Base-by-base conservation (phyloP, 2,888 invertebrate species). In the Thyatira batis region DNA sequence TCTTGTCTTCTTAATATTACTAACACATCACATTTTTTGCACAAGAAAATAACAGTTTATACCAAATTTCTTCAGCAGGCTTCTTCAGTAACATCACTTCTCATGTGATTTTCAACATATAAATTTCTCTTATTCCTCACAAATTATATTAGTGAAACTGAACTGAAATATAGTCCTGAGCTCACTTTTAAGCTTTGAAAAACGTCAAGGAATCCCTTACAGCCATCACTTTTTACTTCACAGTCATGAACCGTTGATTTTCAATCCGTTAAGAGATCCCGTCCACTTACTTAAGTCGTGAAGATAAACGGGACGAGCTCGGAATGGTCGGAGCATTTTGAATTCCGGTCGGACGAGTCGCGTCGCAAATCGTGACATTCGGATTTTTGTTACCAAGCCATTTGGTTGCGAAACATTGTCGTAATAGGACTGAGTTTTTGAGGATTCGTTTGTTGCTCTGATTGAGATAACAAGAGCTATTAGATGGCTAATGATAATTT, bases 271-370 rank as follows among this genome's bases (percentile, higher is more conserved):
- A 57, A 61, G 65, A 70, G 58, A 73, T 70, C 70, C 70, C 63
- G 68, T 65, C 57, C 61, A 70, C 65, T 70, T 67, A 67, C 68
- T 70, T 72, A 67, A 70, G 65, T 64, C 70, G 68, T 70, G 68
- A 65, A 70, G 70, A 70, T 70, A 70, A 70, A 67, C 58, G 58
- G 49, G 59, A 65, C 50, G 67, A 70, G 58, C 49, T 59, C 68
- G 60, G 55, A 65, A 72, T 58, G 59, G 63, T 58, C 45, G 54
- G 33, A 57, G 57, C 50, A 39, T 39, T 50, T 45, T 33, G 20
- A 39, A 56, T 62, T 63, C 56, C 66, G 23, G n/a, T 53, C 58
- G 58, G 58, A 55, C 54, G 57, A 55, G 62, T 44, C 52, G 59
- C 63, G 62, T 44, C 52, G 59, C 63, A 68, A 63, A 63, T 69